Percentiles rank a stretch among this genome's conserved stretches.
These are phyloP conservation scores for Rachycentron canadum DNA, from an alignment of 2,797 vertebrate species.

Conservation along the genomic window DNA sequence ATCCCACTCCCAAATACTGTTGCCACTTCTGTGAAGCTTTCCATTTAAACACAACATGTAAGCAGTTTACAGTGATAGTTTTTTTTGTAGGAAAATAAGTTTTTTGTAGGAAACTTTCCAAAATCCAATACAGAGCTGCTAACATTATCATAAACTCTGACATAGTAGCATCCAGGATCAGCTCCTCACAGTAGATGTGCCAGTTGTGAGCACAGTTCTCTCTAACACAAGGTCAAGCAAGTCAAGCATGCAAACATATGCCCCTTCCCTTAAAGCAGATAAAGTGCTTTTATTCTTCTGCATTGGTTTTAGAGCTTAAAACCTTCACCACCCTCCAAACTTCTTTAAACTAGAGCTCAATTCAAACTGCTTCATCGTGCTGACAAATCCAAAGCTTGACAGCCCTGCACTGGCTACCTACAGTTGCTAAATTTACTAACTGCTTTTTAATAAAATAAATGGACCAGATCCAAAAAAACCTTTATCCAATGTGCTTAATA, in stretches of 20 bases:
- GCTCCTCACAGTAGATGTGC: not conserved
- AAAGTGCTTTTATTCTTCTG: not conserved
- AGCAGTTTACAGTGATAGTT: too few relatives aligned
- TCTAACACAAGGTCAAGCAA: not conserved
- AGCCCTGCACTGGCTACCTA: not conserved
- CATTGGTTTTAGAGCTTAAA: not conserved
- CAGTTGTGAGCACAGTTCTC: not conserved
- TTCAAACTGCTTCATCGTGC: constrained; percentile 1
- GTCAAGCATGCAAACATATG: not conserved
- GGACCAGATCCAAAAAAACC: not conserved
- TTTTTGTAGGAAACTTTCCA: too few relatives aligned
- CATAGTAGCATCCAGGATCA: not conserved
- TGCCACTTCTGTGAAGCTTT: too few relatives aligned
- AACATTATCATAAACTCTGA: constrained; percentile 1
- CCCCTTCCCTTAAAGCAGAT: not conserved
- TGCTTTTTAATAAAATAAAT: constrained; percentile 12
- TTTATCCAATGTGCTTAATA: constrained; percentile 2
- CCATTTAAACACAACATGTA: too few relatives aligned
- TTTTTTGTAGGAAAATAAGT: too few relatives aligned
- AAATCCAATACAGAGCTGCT: not conserved
- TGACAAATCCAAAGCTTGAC: not conserved
- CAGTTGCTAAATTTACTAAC: not conserved
- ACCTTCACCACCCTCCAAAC: not conserved
- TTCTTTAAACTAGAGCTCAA: not conserved
- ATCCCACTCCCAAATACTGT: not conserved